Evolutionary conservation across 2,797 vertebrate genomes (phyloP), one percentile per base, ranked within the genome.

Genomic region (Rhynchotus rufescens): DNA sequence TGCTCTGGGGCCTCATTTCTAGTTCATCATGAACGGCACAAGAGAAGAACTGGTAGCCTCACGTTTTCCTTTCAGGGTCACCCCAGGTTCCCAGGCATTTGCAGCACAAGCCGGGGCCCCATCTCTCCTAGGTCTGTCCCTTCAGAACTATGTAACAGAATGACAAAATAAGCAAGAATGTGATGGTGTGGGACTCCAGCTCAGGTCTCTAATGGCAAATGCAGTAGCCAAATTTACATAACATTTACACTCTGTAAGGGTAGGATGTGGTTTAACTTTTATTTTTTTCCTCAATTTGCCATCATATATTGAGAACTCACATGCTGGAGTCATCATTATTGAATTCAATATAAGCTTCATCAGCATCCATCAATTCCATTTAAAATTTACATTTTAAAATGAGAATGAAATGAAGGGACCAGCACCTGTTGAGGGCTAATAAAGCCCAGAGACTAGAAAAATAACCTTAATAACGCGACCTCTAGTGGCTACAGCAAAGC

Each of bases 381-480:
- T 56, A 7, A 77, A 88, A 59, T 51, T 51, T 49, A 26, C 0
- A 0, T 8, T 80, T 88, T 30, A 30, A 83, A 66, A 67, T 11
- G 45, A 62, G 42, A 74, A 61, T 0, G 12, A 59, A 80, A n/a
- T 30, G 4, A 54, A 14, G 34, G 26, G 5, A 8, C 20, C 67
- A 30, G 49, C 28, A 30, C 34, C 26, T 38, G 34, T 52, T 36
- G 21, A 2, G n/a, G 22, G 4, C 34, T 12, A 12, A 3, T 12
- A 23, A 30, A 78, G 42, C 26, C 51, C 30, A 5, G 2, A 7
- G 66, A 13, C 12, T 7, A n/a, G 28, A 17, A n/a, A 49, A 52
- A 88, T 36, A 30, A 4, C 19, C 90, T 88, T 72, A 8, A 38
- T 36, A 38, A 94, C 32, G 71, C 60, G 96, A 87, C 97, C 91